Percentiles rank a stretch among this genome's conserved stretches.
Evolutionary conservation across 2,797 vertebrate species (phyloP).

Genomic region (Hippoglossus hippoglossus): DNA sequence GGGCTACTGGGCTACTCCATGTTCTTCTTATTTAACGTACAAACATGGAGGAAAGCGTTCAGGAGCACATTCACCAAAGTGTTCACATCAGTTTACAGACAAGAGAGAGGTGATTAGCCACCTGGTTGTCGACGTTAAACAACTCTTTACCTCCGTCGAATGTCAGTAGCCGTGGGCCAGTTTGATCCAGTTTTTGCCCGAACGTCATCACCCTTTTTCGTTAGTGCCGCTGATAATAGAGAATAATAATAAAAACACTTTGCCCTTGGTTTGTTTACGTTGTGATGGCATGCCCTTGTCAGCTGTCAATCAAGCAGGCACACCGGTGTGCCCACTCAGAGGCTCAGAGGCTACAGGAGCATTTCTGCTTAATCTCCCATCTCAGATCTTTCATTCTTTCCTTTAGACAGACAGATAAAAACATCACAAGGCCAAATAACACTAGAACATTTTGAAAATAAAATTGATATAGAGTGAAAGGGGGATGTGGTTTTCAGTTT

Average conservation of each 20-base stretch:
- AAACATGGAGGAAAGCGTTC: not conserved
- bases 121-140: not conserved
- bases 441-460: not conserved
- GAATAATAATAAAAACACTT: not conserved
- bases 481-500: not conserved
- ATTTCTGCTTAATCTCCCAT: constrained; percentile 16
- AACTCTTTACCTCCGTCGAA: too few relatives aligned
- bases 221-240: not conserved
- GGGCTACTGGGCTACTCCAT: too few relatives aligned
- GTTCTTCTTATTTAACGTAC: not conserved
- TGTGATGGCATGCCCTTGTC: not conserved
- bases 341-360: not conserved
- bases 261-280: not conserved
- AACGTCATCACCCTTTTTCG: not conserved
- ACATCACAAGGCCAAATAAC: not conserved
- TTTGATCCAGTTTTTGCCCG: too few relatives aligned
- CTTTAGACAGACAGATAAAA: not conserved
- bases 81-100: not conserved
- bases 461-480: not conserved
- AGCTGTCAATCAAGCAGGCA: constrained; percentile 14
- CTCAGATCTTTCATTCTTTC: not conserved
- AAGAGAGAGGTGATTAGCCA: too few relatives aligned
- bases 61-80: too few relatives aligned
- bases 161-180: too few relatives aligned
- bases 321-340: not conserved